These are phyloP conservation scores for Syngnathoides biaculeatus DNA, from an alignment of 2,113 vertebrate species.

Conservation along the genomic window DNA sequence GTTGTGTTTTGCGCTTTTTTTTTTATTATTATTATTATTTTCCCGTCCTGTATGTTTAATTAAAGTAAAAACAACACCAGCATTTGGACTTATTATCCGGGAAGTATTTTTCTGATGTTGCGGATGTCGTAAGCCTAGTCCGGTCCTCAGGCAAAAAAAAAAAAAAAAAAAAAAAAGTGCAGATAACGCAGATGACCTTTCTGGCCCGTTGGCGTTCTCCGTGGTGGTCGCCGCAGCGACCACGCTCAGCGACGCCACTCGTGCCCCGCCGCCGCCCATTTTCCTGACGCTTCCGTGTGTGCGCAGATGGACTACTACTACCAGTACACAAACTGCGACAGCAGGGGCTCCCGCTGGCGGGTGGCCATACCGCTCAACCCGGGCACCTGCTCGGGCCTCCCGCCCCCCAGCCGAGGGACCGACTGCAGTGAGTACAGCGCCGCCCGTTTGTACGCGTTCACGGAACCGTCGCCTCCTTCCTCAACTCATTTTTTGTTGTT, in stretches of 20 bases:
- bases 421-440: conserved; percentile 87
- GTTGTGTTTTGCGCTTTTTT: no score
- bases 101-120: no score
- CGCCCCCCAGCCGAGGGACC: conserved; percentile 89
- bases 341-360: conserved; percentile 93
- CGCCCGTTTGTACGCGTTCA: neutral
- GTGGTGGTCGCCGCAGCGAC: conserved; percentile 30
- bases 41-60: no score
- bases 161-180: neutral
- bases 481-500: neutral
- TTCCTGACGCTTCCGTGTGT: conserved; percentile 10
- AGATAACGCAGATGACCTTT: conserved; percentile 19
- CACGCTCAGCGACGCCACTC: conserved; percentile 25
- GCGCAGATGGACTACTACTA: conserved; percentile 90
- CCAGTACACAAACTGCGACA: conserved; percentile 96
- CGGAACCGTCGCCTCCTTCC: neutral
- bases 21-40: no score
- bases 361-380: conserved; percentile 85
- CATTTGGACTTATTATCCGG: no score
- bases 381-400: conserved; percentile 82
- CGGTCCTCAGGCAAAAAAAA: no score
- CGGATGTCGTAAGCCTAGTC: no score
- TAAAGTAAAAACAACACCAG: no score
- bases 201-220: conserved; percentile 40
- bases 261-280: neutral